Evolutionary conservation across 2,888 invertebrate genomes (phyloP), one percentile per base, ranked within the genome.

Genomic region (Drosophila borborema): DNA sequence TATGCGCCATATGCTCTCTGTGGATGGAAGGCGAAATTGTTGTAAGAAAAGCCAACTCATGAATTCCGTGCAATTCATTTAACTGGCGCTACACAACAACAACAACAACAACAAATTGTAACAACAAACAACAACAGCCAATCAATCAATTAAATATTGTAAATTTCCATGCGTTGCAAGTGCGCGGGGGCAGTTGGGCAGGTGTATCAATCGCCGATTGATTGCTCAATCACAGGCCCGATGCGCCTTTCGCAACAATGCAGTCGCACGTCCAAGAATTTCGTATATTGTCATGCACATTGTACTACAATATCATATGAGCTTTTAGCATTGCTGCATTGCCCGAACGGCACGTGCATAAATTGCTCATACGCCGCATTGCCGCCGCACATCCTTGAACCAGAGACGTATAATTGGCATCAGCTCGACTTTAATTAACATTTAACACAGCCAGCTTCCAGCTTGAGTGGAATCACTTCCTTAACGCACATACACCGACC

Each of bases 41-140:
- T 20, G 62, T 28, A 54, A 58, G 18, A 54, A 66, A 65, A 64
- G 72, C 18, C 43, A 45, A 43, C n/a, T 61, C 51, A 16, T 62
- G 66, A 77, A 69, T 73, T 78, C 63, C 63, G 59, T 80, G 86
- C 74, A 86, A 88, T 88, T 78, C 66, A 86, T 76, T 88, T 88
- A 76, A 83, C 67, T 73, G 76, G 81, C 86, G 84, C 89, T 82
- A 62, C 53, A 53, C 7, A 54, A 48, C 8, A 58, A 48, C 2
- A 62, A 14, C 7, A 75, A 43, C 18, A 68, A 51, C 7, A 48
- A 40, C 31, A 59, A 63, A 12, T 6, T 67, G 43, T 12, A 64
- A 43, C n/a, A 64, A 56, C 28, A 46, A 20, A 10, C 23, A 48
- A 20, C 38, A 40, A 40, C 38, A 40, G 46, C 3, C 3, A 62